Base-by-base conservation (phyloP, 2,113 vertebrate genomes). In the Notarius lentiginosus region DNA sequence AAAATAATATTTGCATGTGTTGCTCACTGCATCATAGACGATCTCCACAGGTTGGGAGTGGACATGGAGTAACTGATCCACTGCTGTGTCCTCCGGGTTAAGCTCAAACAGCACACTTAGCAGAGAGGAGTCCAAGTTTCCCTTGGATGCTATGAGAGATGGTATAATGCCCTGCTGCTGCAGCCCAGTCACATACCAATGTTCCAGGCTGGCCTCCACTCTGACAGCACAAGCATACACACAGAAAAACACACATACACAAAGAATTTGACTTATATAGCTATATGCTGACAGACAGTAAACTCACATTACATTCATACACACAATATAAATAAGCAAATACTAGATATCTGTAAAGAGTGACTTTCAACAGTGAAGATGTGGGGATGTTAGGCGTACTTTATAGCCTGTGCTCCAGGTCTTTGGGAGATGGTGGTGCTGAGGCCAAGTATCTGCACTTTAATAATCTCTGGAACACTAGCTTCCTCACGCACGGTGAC, bases 11-110 rank as follows among this genome's bases (percentile, higher is more conserved):
- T 2, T 56, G 61, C 27, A 22, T 51, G 49, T 60, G 24, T 60
- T 4, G 20, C 95, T 95, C 92, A 99, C 98, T 27, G 98, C 97
- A 86, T 99, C 98, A 0, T 99, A 99, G 91, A 97, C 97, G 58
- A 99, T 96, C 94, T 99, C 97, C 77, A 99, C 97, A 1, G 98
- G 96, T 91, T 99, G 98, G 0, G 98, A 99, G 83, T 96, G 92
- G 30, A 99, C 92, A 0, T 90, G 68, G 58, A 99, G 94, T 27
- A 96, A 95, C 92, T 99, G 98, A 93, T 98, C 97, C 5, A 96
- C 95, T 0, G 90, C 5, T 34, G 93, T 96, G 47, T 94, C 92
- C 81, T 98, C 95, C 0, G 98, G 98, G 89, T 98, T 98, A 27
- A 95, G 81, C 92, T 98, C 96, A 88, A 98, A 99, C 77, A 94